A percentile compares a stretch with the other conserved stretches of the same genome.
Conservation (phyloP, 2,113 vertebrate genomes). For the Xenus cinereus region DNA sequence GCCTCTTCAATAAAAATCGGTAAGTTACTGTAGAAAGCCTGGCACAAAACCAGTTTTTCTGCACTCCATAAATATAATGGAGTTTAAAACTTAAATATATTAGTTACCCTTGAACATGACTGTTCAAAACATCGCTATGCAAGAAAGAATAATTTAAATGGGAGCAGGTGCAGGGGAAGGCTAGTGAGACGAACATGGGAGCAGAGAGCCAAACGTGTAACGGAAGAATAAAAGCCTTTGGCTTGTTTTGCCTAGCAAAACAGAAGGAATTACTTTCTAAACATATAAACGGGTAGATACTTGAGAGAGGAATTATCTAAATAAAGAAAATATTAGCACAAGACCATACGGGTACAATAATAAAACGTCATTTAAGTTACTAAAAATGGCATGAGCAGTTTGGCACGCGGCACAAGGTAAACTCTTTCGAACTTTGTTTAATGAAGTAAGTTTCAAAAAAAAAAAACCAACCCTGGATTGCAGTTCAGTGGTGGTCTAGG, state of each 20-base stretch:
- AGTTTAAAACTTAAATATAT: background rate
- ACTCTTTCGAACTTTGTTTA: background rate
- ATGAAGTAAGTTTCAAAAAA: background rate
- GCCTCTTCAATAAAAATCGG: background rate
- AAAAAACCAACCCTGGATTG: background rate
- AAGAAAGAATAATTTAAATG: background rate
- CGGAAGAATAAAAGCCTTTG: constrained; percentile 21
- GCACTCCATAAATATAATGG: background rate
- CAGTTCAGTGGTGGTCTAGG: background rate
- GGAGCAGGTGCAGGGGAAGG: background rate
- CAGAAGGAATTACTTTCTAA: constrained; percentile 22
- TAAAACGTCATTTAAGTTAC: constrained; percentile 9
- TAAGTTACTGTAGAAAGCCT: background rate
- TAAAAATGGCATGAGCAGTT: background rate
- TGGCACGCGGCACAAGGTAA: background rate
- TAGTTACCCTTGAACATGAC: background rate
- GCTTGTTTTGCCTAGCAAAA: background rate
- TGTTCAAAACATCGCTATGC: background rate
- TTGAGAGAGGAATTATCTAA: constrained; percentile 5
- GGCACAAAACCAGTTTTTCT: background rate
- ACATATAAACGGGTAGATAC: background rate
- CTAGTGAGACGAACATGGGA: background rate
- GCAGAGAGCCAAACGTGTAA: background rate
- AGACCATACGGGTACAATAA: background rate
- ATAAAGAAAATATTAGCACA: constrained; percentile 37